Evolutionary conservation across 1,140 invertebrate genomes (phyloP).

Genomic region (Drosophila leontia): DNA sequence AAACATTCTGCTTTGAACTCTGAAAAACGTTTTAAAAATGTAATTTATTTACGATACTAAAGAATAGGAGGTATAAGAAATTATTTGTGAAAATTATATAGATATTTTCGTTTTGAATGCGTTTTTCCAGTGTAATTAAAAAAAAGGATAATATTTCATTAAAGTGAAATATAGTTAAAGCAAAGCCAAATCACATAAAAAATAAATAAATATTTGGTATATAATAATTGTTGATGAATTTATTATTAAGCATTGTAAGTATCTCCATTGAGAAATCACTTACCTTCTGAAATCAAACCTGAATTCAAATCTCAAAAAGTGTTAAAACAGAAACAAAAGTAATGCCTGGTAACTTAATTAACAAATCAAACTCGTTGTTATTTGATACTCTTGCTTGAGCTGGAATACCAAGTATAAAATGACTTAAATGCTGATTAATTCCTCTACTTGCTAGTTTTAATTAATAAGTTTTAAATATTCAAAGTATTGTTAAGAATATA

Average conservation of each 20-base stretch:
- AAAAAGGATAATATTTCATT: not conserved
- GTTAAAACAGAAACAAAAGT: not conserved
- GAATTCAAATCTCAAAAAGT: not conserved
- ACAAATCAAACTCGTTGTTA: slow-evolving; percentile 15
- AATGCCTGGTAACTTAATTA: not conserved
- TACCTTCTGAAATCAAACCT: not conserved
- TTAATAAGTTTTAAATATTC: not conserved
- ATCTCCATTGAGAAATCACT: not conserved
- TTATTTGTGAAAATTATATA: not conserved
- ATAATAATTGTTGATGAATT: not conserved
- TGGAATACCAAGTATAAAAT: not conserved
- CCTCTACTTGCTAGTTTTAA: not conserved
- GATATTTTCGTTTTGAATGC: too few relatives aligned
- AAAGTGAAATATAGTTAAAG: not conserved
- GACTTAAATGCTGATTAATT: not conserved
- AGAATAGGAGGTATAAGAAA: not conserved
- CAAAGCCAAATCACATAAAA: not conserved
- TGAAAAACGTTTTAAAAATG: not conserved
- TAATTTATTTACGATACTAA: not conserved
- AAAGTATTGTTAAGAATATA: not conserved
- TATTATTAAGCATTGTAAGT: not conserved
- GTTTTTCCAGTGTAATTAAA: not conserved
- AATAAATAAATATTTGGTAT: not conserved
- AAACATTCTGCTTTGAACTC: not conserved
- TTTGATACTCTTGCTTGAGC: slow-evolving; percentile 6